phyloP scores from a whole-genome alignment of 2,797 vertebrate species.

The Geotrypetes seraphini region DNA sequence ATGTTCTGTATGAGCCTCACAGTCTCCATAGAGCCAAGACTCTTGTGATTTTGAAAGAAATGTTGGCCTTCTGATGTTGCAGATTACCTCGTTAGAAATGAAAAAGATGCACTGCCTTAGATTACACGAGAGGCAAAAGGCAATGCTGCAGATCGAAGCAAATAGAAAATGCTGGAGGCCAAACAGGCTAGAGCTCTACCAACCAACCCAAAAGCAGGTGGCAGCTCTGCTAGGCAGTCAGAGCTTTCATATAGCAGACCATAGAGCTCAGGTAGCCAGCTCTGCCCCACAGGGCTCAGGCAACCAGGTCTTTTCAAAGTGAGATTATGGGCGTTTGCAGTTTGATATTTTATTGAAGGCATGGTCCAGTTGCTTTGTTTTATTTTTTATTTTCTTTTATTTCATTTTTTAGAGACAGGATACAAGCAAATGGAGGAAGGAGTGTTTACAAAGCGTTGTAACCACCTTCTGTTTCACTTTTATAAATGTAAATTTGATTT shows the following conservation, averaged over 20 bases:
- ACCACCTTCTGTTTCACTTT: conserved; percentile 41
- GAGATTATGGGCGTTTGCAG: conserved; percentile 19
- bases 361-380: conserved; percentile 38
- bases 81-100: conserved; percentile 20
- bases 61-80: conserved; percentile 27
- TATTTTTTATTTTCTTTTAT: conserved; percentile 3
- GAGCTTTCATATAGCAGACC: not conserved
- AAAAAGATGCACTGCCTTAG: conserved; percentile 25
- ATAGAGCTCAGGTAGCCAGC: conserved; percentile 6
- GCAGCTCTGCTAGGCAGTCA: not conserved
- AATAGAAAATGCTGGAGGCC: conserved; percentile 1
- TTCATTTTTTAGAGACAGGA: conserved; percentile 22
- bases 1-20: conserved; percentile 56
- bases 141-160: conserved; percentile 8
- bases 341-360: conserved; percentile 49
- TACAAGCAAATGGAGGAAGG: conserved; percentile 30
- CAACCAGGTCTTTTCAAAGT: not conserved
- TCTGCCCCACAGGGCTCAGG: conserved; percentile 2
- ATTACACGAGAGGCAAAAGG: conserved; percentile 17
- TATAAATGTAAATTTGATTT: conserved; percentile 41
- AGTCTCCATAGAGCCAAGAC: conserved; percentile 49
- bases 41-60: conserved; percentile 32
- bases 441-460: conserved; percentile 45
- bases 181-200: not conserved
- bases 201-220: too few relatives aligned